These are phyloP conservation scores for Seira ritae DNA, from an alignment of 2,888 invertebrate genomes.

Conservation along the genomic window DNA sequence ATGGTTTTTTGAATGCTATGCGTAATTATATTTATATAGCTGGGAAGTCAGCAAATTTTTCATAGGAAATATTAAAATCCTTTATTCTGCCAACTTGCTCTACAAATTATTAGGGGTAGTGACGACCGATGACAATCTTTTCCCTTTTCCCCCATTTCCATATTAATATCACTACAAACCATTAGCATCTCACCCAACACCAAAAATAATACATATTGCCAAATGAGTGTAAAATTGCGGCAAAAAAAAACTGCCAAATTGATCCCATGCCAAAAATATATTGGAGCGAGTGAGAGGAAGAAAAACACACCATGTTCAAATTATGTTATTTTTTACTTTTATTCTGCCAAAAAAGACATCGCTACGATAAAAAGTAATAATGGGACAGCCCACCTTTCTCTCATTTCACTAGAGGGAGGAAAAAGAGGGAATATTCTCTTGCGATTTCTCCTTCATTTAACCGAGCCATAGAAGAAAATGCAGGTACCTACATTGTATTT, in stretches of 20 bases:
- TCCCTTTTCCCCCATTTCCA: slow-evolving; percentile 1
- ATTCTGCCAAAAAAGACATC: slow-evolving; percentile 25
- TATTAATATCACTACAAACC: slow-evolving; percentile 25
- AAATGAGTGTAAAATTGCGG: slow-evolving; percentile 55
- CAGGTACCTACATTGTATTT: not conserved
- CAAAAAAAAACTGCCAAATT: slow-evolving; percentile 53
- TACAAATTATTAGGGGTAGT: not conserved
- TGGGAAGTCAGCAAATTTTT: not conserved
- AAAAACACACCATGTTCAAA: slow-evolving; percentile 56
- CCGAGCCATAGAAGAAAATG: no score
- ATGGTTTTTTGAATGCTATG: no score
- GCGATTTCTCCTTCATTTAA: not conserved
- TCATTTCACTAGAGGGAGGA: not conserved
- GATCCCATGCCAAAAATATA: slow-evolving; percentile 50
- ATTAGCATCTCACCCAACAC: slow-evolving; percentile 25
- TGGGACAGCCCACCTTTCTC: slow-evolving; percentile 11
- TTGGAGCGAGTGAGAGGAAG: slow-evolving; percentile 11
- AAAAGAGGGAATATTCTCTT: no score
- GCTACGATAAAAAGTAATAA: not conserved
- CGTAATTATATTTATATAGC: no score
- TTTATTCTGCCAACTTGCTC: slow-evolving; percentile 10
- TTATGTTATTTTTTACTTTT: slow-evolving; percentile 50
- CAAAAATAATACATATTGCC: slow-evolving; percentile 58
- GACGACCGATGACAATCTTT: not conserved
- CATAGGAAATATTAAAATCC: not conserved